Evolutionary conservation across 2,113 vertebrate genomes (phyloP).

Genomic region (Takifugu flavidus): DNA sequence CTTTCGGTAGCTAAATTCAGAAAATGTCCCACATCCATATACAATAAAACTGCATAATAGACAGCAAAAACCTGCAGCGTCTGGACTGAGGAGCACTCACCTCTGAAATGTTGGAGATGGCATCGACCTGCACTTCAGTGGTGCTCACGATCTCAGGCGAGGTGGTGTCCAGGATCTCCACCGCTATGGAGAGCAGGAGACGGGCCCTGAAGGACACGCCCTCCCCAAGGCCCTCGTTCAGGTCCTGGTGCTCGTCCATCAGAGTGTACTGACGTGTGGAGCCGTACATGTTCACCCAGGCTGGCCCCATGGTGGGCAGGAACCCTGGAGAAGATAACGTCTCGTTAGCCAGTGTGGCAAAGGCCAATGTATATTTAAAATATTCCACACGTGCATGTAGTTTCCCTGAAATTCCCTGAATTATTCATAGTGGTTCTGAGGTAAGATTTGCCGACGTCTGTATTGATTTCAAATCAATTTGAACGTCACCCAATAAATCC

Average conservation of each 20-base stretch:
- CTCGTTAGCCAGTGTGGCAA: no score
- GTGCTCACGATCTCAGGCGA: slow-evolving; percentile 87
- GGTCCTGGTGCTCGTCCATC: slow-evolving; percentile 96
- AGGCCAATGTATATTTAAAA: no score
- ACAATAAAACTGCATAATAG: no score
- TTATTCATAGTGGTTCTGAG: not conserved
- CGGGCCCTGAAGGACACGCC: slow-evolving; percentile 94
- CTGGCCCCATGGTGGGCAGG: slow-evolving; percentile 89
- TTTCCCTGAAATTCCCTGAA: not conserved
- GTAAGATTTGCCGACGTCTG: slow-evolving; percentile 17
- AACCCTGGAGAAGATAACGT: slow-evolving; percentile 76
- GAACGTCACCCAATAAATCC: slow-evolving; percentile 8
- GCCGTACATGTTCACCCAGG: slow-evolving; percentile 98
- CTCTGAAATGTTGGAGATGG: slow-evolving; percentile 80
- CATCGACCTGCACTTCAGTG: slow-evolving; percentile 89
- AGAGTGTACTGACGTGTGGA: slow-evolving; percentile 94
- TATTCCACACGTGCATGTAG: no score
- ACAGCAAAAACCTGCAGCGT: no score
- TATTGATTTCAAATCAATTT: slow-evolving; percentile 13
- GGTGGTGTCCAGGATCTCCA: slow-evolving; percentile 93
- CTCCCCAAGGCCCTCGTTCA: slow-evolving; percentile 94
- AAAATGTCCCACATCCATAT: no score
- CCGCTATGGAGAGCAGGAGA: slow-evolving; percentile 83
- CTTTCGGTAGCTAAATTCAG: no score
- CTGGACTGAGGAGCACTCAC: slow-evolving; percentile 35